Conservation (phyloP, 1,140 invertebrate genomes). For the Asbolus verrucosus region DNA sequence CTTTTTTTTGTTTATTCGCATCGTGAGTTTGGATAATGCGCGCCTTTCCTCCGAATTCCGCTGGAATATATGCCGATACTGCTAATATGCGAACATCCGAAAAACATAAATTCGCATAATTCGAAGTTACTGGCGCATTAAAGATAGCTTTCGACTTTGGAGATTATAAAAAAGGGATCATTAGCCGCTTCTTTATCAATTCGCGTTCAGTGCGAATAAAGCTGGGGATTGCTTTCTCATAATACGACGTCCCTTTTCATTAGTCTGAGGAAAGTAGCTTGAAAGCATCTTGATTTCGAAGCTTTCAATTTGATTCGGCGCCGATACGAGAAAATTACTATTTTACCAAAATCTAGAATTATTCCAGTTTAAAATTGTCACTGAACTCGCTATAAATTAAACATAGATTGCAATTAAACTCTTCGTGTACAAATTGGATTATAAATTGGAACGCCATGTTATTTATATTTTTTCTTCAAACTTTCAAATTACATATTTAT, state of each 20-base stretch:
- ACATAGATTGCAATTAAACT: constrained; percentile 17
- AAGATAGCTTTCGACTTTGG: too few relatives aligned
- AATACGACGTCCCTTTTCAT: constrained; percentile 14
- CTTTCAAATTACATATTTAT: too few relatives aligned
- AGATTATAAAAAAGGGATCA: constrained; percentile 15
- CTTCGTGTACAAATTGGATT: too few relatives aligned
- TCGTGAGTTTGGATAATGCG: constrained; percentile 5
- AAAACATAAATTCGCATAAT: too few relatives aligned
- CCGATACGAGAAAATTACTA: not conserved
- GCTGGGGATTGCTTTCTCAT: constrained; percentile 28
- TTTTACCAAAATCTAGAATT: not conserved
- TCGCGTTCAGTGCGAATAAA: constrained; percentile 18
- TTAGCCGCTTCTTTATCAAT: constrained; percentile 29
- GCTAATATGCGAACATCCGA: too few relatives aligned
- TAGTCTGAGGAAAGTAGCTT: constrained; percentile 10
- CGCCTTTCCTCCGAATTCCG: not conserved
- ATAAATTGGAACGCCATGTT: too few relatives aligned
- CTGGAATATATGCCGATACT: too few relatives aligned
- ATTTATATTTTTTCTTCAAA: too few relatives aligned
- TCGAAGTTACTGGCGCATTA: too few relatives aligned
- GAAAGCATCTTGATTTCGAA: constrained; percentile 19
- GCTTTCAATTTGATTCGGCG: not conserved
- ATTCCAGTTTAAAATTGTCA: not conserved
- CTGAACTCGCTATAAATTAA: not conserved
- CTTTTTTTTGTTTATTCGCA: constrained; percentile 40